A percentile compares a stretch with the other conserved stretches of the same genome.
phyloP scores from a whole-genome alignment of 2,888 invertebrate species.

The Eucera pruinosa region DNA sequence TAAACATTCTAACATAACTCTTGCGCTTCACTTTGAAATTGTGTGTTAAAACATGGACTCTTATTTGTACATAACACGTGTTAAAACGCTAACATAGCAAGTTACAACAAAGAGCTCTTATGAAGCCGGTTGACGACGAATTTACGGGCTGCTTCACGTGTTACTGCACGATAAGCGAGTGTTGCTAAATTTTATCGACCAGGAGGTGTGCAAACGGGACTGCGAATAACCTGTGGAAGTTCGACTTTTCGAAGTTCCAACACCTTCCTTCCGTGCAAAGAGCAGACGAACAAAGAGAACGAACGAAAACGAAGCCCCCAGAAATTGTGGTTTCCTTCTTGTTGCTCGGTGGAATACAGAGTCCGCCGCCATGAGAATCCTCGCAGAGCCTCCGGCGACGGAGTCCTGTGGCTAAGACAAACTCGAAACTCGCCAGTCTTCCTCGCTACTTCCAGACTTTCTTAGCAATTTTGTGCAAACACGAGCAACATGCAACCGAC shows the following conservation, averaged over 20 bases:
- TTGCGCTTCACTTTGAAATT: no score
- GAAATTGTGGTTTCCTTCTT: constrained; percentile 68
- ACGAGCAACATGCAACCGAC: neutral
- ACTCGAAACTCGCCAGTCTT: constrained; percentile 45
- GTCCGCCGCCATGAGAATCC: constrained; percentile 53
- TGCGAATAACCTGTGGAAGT: neutral
- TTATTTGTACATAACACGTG: neutral
- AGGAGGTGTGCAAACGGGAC: constrained; percentile 5
- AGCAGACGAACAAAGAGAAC: constrained; percentile 53
- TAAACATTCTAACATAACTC: no score
- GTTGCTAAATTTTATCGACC: constrained; percentile 16
- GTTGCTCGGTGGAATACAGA: constrained; percentile 56
- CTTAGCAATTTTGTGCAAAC: constrained; percentile 34
- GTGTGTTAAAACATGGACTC: no score
- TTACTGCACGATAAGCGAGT: neutral
- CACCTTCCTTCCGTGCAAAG: constrained; percentile 31
- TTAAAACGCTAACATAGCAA: neutral
- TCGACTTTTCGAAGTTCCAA: constrained; percentile 35
- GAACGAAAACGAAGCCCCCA: constrained; percentile 59
- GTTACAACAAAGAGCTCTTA: no score
- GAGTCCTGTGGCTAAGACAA: constrained; percentile 60
- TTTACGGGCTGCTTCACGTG: neutral
- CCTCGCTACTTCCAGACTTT: constrained; percentile 1
- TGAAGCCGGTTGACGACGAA: neutral
- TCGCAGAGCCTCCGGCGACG: constrained; percentile 51